Base-by-base conservation (phyloP, 2,888 invertebrate genomes). In the Oeneis ivallda region DNA sequence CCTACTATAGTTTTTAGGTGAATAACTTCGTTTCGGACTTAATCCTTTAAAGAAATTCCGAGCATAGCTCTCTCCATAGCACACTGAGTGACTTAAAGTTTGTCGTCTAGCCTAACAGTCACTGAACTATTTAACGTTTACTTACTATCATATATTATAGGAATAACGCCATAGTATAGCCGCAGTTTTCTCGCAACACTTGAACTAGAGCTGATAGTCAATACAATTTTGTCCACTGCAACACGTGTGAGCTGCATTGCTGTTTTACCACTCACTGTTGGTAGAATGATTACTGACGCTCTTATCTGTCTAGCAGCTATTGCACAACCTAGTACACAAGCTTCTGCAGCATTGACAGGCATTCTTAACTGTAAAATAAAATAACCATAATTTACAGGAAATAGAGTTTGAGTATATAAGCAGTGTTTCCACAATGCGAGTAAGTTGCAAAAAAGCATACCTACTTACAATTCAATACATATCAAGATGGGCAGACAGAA, bases 121-220 rank as follows among this genome's bases (percentile, higher is more conserved):
- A 26, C 3, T 26, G 26, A 26, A 26, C 26, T 26, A 26, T 26
- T 26, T 26, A 26, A n/a, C 19, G 54, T 34, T 19, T 0, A 78
- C 76, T 64, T 79, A 80, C 68, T 91, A 58, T 87, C 85, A 77
- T 86, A 92, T 32, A 87, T 75, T 13, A 92, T 68, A 1, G 92
- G 81, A 47, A 85, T 76, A 2, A 92, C 72, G 1, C 85, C 86
- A 67, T 83, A 78, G 74, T 80, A 86, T 2, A 92, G 53, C 49
- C 93, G 93, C 65, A 95, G 72, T 67, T 93, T 93, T 56, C 93
- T 83, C 0, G 95, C 93, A 1, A 94, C 92, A 0, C 13, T 26
- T 5, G 70, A 65, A 49, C 72, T 72, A 0, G 72, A 68, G 37
- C 74, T 76, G 62, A 82, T 67, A 0, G 79, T 65, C 7, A 82